Base-by-base conservation (phyloP, 2,797 vertebrate species). In the Anguilla megastoma region DNA sequence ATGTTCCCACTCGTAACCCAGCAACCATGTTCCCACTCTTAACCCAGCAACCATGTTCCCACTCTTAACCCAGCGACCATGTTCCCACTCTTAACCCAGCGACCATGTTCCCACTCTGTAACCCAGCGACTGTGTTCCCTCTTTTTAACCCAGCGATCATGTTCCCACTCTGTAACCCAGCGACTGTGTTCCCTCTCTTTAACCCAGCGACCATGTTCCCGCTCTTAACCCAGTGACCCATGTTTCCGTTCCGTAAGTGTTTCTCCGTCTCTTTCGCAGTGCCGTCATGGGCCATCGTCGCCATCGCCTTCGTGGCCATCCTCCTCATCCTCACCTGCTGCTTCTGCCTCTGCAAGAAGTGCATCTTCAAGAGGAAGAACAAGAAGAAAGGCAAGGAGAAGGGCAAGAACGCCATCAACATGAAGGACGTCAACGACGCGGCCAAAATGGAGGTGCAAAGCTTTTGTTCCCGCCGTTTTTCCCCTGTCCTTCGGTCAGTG, bases 311-410 rank as follows among this genome's bases (percentile, higher is more conserved):
- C 84, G 98, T 99, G 87, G 98, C 96, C 0, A 97, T 99, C 93
- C 96, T 99, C 90, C 96, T 99, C 95, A 97, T 98, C 92, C 95
- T 99, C 91, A 98, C 98, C 85, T 99, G 99, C 96, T 99, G 99
- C 96, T 99, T 99, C 96, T 99, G 99, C 94, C 90, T 99, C 95
- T 99, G 99, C 97, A 99, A 99, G 97, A 99, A 99, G 95, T 99
- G 99, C 94, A 97, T 99, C 93, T 98, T 99, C 96, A 99, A 99
- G 97, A 99, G 99, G 97, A 99, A 99, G 96, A 99, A 99, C 96
- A 99, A 99, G 97, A 99, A 99, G 98, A 99, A 99, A 97, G 98
- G 98, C 90, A 99, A 99, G 93, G 99, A 99, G 94, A 99, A 99
- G 96, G 99, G 98, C 90, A 99, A 99, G 94, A 99, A 99, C 90